Evolutionary conservation across 1,140 invertebrate genomes (phyloP).

Genomic region (Sesamia nonagrioides): DNA sequence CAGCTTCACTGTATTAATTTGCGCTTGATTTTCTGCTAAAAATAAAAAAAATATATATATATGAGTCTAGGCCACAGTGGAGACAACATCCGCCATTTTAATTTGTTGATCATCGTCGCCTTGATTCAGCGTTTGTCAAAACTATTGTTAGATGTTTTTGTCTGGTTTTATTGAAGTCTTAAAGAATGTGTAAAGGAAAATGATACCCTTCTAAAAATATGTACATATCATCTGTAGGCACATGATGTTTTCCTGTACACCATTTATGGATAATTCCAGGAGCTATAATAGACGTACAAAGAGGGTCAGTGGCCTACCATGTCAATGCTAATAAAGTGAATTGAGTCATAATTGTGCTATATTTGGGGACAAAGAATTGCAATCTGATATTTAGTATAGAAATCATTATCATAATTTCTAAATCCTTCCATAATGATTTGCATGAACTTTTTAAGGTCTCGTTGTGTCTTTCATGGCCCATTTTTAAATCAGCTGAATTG

Average conservation of each 20-base stretch:
- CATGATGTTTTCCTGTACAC: background rate
- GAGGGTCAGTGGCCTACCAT: constrained; percentile 9
- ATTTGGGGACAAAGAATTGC: background rate
- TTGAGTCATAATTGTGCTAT: constrained; percentile 40
- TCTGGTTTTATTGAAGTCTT: background rate
- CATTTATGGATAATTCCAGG: background rate
- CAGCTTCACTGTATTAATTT: constrained; percentile 76
- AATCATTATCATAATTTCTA: too few relatives aligned
- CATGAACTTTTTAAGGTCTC: too few relatives aligned
- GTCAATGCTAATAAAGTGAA: constrained; percentile 19
- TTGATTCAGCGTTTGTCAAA: background rate
- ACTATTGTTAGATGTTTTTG: background rate
- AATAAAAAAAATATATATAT: constrained; percentile 60
- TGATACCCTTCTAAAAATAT: background rate
- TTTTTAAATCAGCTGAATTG: too few relatives aligned
- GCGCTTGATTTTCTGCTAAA: constrained; percentile 78
- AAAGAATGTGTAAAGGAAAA: background rate
- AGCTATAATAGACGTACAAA: background rate
- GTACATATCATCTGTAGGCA: background rate
- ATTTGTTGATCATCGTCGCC: constrained; percentile 4
- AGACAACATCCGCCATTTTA: constrained; percentile 37
- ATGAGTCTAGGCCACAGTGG: constrained; percentile 40
- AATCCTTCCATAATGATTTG: too few relatives aligned
- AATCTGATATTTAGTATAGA: background rate
- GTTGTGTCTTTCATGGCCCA: too few relatives aligned